Conservation (phyloP, 2,888 invertebrate genomes). For the Drosophila sordidula region DNA sequence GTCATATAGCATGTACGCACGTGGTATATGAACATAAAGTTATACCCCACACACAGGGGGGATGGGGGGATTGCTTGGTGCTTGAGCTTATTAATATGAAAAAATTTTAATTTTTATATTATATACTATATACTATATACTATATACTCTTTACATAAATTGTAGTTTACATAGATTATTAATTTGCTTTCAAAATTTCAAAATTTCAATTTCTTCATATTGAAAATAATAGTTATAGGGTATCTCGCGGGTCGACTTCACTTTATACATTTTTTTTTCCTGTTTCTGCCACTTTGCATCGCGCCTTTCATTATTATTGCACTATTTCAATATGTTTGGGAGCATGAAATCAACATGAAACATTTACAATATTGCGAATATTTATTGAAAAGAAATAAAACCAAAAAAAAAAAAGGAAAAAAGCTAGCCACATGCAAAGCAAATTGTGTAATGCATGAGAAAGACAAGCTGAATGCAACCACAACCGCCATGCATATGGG, state of each 20-base stretch:
- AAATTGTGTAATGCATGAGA: constrained; percentile 23
- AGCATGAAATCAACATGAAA: constrained; percentile 43
- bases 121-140: no score
- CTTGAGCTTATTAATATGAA: not conserved
- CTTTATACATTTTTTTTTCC: constrained; percentile 6
- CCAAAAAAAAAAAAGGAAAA: not conserved
- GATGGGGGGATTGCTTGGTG: not conserved
- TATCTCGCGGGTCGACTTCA: not conserved
- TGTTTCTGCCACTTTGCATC: constrained; percentile 7
- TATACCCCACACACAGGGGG: not conserved
- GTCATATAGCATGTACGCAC: constrained; percentile 20
- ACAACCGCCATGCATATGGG: constrained; percentile 13
- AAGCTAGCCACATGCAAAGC: constrained; percentile 1
- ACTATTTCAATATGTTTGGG: constrained; percentile 48
- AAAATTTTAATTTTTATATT: no score
- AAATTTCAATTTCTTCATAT: no score
- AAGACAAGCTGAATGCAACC: constrained; percentile 2
- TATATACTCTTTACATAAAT: no score
- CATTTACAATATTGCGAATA: constrained; percentile 40
- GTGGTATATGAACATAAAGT: constrained; percentile 21
- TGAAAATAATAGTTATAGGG: no score
- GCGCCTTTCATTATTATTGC: constrained; percentile 62
- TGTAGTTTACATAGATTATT: no score
- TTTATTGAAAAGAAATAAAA: constrained; percentile 24
- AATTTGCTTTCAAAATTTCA: no score